phyloP scores from a whole-genome alignment of 1,140 invertebrate genomes.

The Drosophila murphyi region DNA sequence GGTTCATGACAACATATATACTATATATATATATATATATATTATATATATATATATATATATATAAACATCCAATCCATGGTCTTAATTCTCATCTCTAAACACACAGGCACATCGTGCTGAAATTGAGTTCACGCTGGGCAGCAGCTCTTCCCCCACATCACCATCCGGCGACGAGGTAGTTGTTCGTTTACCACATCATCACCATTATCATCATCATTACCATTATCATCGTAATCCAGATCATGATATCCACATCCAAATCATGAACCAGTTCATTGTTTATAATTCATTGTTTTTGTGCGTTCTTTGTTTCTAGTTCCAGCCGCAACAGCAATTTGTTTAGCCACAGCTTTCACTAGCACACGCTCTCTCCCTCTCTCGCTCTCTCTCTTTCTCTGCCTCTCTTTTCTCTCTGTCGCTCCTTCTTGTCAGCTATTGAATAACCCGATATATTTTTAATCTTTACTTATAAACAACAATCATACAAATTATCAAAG shows the following conservation, averaged over 20 bases:
- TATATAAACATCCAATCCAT: conserved; percentile 44
- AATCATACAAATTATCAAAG: neutral
- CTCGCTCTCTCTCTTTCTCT: neutral
- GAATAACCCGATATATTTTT: neutral
- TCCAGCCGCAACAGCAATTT: conserved; percentile 7
- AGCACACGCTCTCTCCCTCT: neutral
- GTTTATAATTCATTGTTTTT: conserved; percentile 48
- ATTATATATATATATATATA: neutral
- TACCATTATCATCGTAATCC: conserved; percentile 1
- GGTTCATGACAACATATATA: conserved; percentile 62
- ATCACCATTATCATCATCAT: neutral
- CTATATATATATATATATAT: too few species aligned
- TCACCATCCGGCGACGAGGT: conserved; percentile 73
- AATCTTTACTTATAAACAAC: conserved; percentile 18
- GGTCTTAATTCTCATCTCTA: conserved; percentile 70
- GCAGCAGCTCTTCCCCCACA: conserved; percentile 84
- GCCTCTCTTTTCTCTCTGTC: too few species aligned
- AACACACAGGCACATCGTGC: conserved; percentile 92
- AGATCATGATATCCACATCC: conserved; percentile 20
- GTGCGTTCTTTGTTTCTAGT: conserved; percentile 24
- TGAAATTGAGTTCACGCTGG: conserved; percentile 96
- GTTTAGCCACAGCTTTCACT: conserved; percentile 17
- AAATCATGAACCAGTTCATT: neutral
- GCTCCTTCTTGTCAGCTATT: neutral
- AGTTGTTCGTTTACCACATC: conserved; percentile 57